Base-by-base conservation (phyloP, 2,797 vertebrate species). In the Enteromius viviparus region DNA sequence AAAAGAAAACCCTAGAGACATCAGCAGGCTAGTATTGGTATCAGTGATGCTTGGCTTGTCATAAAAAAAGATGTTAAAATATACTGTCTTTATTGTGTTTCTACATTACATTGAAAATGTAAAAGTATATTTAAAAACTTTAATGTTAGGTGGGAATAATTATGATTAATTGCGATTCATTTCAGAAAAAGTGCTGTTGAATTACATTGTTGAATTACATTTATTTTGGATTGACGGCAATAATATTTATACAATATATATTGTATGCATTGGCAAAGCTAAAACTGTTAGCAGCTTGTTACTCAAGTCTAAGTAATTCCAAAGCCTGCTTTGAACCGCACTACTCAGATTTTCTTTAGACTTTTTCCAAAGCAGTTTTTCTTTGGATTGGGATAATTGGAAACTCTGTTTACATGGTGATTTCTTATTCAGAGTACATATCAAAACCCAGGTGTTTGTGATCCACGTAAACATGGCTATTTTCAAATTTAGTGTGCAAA, bases 381-480 rank as follows among this genome's bases (percentile, higher is more conserved):
- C 26, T 70, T 58, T 29, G 14, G 19, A 23, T 79, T 60, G 0
- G 26, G 10, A 14, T 80, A 15, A 47, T 47, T 80, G 53, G 37
- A 47, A 71, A 47, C 19, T 32, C 58, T 62, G 68, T 60, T 53
- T 71, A 47, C 21, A 4, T 71, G 78, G 9, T 32, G 68, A 71
- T 80, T 29, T 49, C 32, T 53, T 53, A 40, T 71, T 71, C 12
- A 34, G 11, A 62, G 3, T 26, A 21, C 11, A 14, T 71, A 53
- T 29, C 53, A 47, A 23, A 47, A 71, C 51, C 55, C 49, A 14
- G 37, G 78, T 70, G 42, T 58, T 21, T 40, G 4, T 53, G 23
- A 26, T 80, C n/a, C 21, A 68, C 68, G n/a, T 55, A 79, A 55
- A 79, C 77, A 37, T 17, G 62, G 14, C n/a, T 64, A 60, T 60